These are phyloP conservation scores for Sporophila hypoxantha DNA, from an alignment of 2,113 vertebrate species.

Conservation along the genomic window DNA sequence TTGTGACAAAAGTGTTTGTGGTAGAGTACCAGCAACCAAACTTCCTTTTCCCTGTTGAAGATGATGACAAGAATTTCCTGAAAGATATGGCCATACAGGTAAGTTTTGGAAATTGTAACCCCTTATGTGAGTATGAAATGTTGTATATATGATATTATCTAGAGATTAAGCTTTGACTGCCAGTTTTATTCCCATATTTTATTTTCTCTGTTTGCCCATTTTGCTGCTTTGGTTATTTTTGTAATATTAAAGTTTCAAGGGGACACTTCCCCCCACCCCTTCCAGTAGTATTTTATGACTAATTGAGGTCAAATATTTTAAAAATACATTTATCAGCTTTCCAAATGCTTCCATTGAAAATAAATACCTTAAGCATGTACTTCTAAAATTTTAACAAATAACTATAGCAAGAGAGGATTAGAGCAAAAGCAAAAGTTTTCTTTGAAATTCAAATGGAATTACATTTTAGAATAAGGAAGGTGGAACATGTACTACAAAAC, in stretches of 20 bases:
- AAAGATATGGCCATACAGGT: conserved; percentile 48
- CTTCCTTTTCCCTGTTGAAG: conserved; percentile 31
- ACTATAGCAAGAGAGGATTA: not conserved
- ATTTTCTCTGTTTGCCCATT: not conserved
- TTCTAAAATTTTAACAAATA: not conserved
- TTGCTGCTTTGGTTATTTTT: not conserved
- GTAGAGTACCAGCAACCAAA: conserved; percentile 67
- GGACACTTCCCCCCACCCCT: no score
- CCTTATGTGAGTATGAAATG: not conserved
- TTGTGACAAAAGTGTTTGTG: conserved; percentile 87
- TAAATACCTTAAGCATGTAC: not conserved
- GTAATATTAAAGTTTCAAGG: not conserved
- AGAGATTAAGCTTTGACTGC: not conserved
- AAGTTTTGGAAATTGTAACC: not conserved
- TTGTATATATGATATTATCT: not conserved
- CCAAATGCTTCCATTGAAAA: not conserved
- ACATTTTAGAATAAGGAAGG: conserved; percentile 55
- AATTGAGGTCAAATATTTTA: no score
- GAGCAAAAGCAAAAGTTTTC: not conserved
- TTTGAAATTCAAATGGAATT: not conserved
- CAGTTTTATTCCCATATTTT: not conserved
- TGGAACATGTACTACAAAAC: conserved; percentile 17
- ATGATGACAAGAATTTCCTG: conserved; percentile 49
- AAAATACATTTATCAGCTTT: not conserved
- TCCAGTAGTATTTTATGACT: no score